Evolutionary conservation across 2,113 vertebrate genomes (phyloP).

Genomic region (Perccottus glenii): DNA sequence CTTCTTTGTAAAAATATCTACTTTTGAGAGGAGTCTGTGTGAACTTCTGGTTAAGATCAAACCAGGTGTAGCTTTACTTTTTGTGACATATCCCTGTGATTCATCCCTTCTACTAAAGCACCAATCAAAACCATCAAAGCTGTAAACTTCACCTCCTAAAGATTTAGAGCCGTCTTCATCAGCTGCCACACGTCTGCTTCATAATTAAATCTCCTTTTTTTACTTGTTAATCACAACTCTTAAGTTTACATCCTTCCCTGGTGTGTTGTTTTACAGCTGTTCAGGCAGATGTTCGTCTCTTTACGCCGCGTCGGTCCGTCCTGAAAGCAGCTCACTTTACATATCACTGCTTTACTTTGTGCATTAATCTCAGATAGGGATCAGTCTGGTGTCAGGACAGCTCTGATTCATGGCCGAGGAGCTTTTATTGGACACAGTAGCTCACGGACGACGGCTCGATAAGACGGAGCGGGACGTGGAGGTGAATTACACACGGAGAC

Average conservation of each 20-base stretch:
- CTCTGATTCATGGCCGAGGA: background rate
- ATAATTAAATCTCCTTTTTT: constrained; percentile 25
- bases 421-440: background rate
- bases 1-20: too few relatives aligned
- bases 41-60: too few relatives aligned
- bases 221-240: constrained; percentile 18
- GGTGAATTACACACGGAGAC: background rate
- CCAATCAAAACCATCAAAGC: too few relatives aligned
- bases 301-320: constrained; percentile 8
- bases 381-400: background rate
- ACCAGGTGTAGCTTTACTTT: too few relatives aligned
- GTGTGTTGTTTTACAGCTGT: constrained; percentile 24
- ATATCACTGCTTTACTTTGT: background rate
- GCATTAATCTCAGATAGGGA: constrained; percentile 1
- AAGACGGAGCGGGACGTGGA: background rate
- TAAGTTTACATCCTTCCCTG: constrained; percentile 12
- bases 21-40: too few relatives aligned
- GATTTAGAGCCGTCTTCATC: too few relatives aligned
- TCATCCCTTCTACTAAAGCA: too few relatives aligned
- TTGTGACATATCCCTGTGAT: too few relatives aligned
- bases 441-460: background rate
- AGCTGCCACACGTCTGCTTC: constrained; percentile 6
- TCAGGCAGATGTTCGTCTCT: constrained; percentile 35
- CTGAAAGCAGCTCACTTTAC: background rate
- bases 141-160: too few relatives aligned